Evolutionary conservation across 2,113 vertebrate species (phyloP), one percentile per base, ranked within the genome.

Genomic region (Corythornis vintsioides): DNA sequence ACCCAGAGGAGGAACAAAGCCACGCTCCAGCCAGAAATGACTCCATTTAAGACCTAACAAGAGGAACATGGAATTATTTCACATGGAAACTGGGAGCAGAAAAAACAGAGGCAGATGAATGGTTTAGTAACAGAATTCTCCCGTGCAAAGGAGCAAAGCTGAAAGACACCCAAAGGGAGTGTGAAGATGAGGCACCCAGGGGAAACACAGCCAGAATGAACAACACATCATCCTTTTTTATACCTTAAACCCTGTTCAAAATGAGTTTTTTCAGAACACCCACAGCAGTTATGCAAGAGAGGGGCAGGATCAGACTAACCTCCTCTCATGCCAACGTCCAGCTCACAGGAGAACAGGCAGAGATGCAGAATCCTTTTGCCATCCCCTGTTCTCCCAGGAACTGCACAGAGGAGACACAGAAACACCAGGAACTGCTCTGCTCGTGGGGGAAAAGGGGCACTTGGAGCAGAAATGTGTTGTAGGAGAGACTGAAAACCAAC

Each of bases 41-140:
- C 31, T 94, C 22, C 6, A 24, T 13, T 10, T 25, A 74, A 82
- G 80, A 86, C 42, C 6, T 17, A 65, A 74, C 26, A 86, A 81
- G 82, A 82, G 47, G 52, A 92, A 47, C 52, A 47, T 71, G 38
- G 57, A 67, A 52, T 80, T 73, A 28, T 31, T 95, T 95, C 93
- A 91, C 2, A 65, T 48, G 81, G 57, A 86, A 71, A 93, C 28
- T 4, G 29, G 10, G 52, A 89, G 33, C 28, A 95, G 45, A 83
- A 91, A 83, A 91, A 84, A 86, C 45, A 93, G 89, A 94, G 64
- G 33, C 24, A 56, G 83, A 79, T 85, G 60, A 82, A 83, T 50
- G 67, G 93, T 65, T 87, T 70, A 85, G 78, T 18, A 93, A 67
- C 75, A 83, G 77, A 89, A 84, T 73, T 88, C 76, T 93, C 90